Evolutionary conservation across 2,797 vertebrate genomes (phyloP), one percentile per base, ranked within the genome.

Genomic region (Argya squamiceps): DNA sequence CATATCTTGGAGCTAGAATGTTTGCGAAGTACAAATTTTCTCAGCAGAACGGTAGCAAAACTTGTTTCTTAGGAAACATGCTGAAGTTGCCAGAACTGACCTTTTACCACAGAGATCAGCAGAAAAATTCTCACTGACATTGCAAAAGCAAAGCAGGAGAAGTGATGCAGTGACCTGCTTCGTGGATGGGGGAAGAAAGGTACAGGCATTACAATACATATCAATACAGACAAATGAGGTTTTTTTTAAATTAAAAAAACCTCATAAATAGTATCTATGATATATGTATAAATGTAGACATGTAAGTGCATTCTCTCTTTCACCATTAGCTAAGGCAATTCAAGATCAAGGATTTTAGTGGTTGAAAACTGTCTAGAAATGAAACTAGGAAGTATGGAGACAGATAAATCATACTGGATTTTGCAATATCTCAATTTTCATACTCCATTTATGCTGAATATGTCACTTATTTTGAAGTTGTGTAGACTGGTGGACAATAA

Each of bases 191-290:
- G 30, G 23, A 46, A 60, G 30, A 56, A 60, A 23, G 3, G 34
- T 34, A 52, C 10, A 46, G 34, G 12, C 18, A 82, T 46, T 58
- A 53, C 21, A 79, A 37, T 20, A 70, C 4, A 7, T 27, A 62
- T 5, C 5, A 81, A n/a, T 58, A 58, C 4, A 62, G 10, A n/a
- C 53, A 9, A 88, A 58, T 17, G 0, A 2, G 6, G 0, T 2
- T 27, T 47, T 47, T 69, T 16, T 2, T 3, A 13, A 34, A 46
- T 32, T 41, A 59, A 26, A 34, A 64, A 59, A 64, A 59, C 60
- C 8, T 41, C 8, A 41, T 8, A 50, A 26, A 49, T 12, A 21
- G 9, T 20, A 34, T 12, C 30, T 22, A n/a, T 16, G n/a, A 41
- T 27, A 37, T 9, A 36, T 16, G 8, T 29, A 52, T 12, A 55